Base-by-base conservation (phyloP, 2,797 vertebrate species). In the Streptopelia turtur region DNA sequence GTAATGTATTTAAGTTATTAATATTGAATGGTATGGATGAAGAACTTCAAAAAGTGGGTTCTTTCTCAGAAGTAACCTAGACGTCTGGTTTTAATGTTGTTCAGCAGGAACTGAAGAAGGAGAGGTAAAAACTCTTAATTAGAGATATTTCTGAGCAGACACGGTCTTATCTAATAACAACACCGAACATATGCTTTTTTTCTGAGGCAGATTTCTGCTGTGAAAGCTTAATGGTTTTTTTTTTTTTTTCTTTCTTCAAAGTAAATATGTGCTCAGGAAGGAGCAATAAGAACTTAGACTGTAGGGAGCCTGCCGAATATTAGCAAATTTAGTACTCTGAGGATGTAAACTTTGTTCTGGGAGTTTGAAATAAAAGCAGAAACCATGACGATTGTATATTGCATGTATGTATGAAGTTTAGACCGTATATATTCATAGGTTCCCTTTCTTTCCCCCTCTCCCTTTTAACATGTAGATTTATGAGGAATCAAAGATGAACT, bases 401-500 rank as follows among this genome's bases (percentile, higher is more conserved):
- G 96, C 79, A 43, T 86, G 65, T 77, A 94, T 81, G 70, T 92
- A 75, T 97, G 79, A 96, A 78, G 75, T 94, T 87, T 89, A 97
- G 95, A 93, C 87, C 3, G 2, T 59, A 66, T 97, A 90, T 97
- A 97, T 94, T 98, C 95, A 98, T 96, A 97, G 89, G 77, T 96
- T 97, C 93, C 95, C 96, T 96, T 97, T 97, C 93, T 91, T 97
- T 96, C 94, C 95, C 90, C 94, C 65, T 79, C 93, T 93, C 65
- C 88, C 94, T 94, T 94, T 97, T 95, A 97, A 97, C 98, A 95
- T 98, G 93, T 96, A 99, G 99, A 99, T 99, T 99, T 99, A 99
- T 99, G 99, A 99, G 98, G 98, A 98, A 97, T 98, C 98, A 99
- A 99, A 98, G 98, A 99, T 99, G 99, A 99, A 99, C 98, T 98